Percentiles rank a stretch among this genome's conserved stretches.
phyloP scores from a whole-genome alignment of 2,888 invertebrate species.

The Chydorus sphaericus region DNA sequence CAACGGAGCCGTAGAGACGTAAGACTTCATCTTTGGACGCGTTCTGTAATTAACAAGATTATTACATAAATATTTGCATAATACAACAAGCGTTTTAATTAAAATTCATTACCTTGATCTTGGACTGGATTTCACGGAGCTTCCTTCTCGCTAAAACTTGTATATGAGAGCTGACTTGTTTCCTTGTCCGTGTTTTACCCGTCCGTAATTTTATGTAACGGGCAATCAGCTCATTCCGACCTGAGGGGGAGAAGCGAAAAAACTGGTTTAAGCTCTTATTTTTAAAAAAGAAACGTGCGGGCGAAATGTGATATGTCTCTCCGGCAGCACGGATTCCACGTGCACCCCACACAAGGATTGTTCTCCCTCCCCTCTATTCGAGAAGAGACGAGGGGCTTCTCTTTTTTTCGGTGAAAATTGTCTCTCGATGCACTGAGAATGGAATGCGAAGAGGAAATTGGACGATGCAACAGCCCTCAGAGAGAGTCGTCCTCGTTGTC shows the following conservation, averaged over 20 bases:
- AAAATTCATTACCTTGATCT: slow-evolving; percentile 79
- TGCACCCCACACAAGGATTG: not conserved
- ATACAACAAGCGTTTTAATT: slow-evolving; percentile 15
- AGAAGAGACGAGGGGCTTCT: no score
- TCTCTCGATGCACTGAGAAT: not conserved
- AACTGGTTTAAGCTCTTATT: not conserved
- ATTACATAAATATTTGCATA: not conserved
- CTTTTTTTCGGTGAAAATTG: slow-evolving; percentile 9
- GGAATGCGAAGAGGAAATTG: not conserved
- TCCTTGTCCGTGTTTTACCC: slow-evolving; percentile 97
- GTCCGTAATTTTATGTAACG: slow-evolving; percentile 99
- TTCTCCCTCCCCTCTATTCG: not conserved
- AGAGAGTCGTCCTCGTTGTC: slow-evolving; percentile 11
- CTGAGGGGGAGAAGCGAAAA: slow-evolving; percentile 41
- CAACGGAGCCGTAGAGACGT: slow-evolving; percentile 15
- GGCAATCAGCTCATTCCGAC: slow-evolving; percentile 98
- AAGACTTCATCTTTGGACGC: slow-evolving; percentile 17
- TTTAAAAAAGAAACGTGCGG: not conserved
- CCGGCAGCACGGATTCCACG: not conserved
- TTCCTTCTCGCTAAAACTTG: slow-evolving; percentile 98
- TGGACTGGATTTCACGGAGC: slow-evolving; percentile 93
- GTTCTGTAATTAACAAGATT: slow-evolving; percentile 12
- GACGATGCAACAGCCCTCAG: not conserved
- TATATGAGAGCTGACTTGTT: slow-evolving; percentile 99
- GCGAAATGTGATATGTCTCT: not conserved